phyloP scores from a whole-genome alignment of 2,888 invertebrate species.

The Asteroscopus sphinx region DNA sequence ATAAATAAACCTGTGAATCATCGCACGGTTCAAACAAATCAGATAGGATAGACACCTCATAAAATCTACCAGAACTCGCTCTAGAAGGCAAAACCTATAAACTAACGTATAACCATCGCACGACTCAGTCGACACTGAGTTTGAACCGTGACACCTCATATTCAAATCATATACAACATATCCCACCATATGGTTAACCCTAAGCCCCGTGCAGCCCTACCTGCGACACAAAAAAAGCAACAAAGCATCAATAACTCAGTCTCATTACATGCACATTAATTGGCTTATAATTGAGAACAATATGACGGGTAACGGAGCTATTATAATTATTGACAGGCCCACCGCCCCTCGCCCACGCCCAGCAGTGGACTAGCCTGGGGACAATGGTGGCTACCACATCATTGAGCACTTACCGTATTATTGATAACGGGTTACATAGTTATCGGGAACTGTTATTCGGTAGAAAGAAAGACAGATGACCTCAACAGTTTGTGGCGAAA shows the following conservation, averaged over 20 bases:
- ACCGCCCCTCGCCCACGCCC: conserved; percentile 56
- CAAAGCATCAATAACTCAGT: conserved; percentile 6
- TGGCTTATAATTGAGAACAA: conserved; percentile 43
- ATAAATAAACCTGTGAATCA: too few species aligned
- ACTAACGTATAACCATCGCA: too few species aligned
- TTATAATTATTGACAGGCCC: conserved; percentile 49
- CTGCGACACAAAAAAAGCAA: background rate
- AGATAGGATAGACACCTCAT: too few species aligned
- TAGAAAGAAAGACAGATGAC: too few species aligned
- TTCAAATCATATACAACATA: background rate
- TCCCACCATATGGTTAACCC: background rate
- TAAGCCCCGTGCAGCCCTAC: background rate
- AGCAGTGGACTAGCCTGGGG: conserved; percentile 40
- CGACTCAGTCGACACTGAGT: too few species aligned
- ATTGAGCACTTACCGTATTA: conserved; percentile 33
- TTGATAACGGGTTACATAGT: conserved; percentile 26
- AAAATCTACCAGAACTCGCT: too few species aligned
- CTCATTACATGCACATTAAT: conserved; percentile 48
- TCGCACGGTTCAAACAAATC: too few species aligned
- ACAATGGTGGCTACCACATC: conserved; percentile 40
- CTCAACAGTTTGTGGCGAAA: too few species aligned
- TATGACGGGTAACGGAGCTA: conserved; percentile 51
- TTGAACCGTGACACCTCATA: too few species aligned
- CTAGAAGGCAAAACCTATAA: too few species aligned
- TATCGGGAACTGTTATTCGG: conserved; percentile 1